A percentile compares a stretch with the other conserved stretches of the same genome.
Evolutionary conservation across 2,888 invertebrate genomes (phyloP).

Genomic region (Xestia xanthographa): DNA sequence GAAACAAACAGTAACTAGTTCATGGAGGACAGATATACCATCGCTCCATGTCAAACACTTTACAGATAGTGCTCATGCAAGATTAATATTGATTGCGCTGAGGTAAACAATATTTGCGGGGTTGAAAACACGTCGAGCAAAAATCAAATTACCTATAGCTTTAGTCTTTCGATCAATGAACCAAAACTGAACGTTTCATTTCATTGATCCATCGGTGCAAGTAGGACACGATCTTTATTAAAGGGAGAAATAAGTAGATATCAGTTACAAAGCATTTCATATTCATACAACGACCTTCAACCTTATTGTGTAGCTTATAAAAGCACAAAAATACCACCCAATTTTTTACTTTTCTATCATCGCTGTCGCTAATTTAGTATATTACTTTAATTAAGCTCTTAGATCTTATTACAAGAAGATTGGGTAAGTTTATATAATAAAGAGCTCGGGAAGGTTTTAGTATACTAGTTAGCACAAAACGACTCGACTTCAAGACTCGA

Average conservation of each 20-base stretch:
- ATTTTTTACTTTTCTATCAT: not conserved
- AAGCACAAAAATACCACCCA: no score
- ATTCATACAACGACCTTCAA: not conserved
- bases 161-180: not conserved
- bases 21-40: no score
- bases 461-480: not conserved
- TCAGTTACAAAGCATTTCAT: not conserved
- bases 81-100: not conserved
- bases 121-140: no score
- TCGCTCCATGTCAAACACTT: no score
- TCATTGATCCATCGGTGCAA: not conserved
- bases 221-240: not conserved
- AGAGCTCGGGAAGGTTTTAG: not conserved
- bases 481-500: no score
- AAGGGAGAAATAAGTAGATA: not conserved
- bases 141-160: no score
- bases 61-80: no score
- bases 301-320: not conserved
- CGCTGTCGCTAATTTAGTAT: not conserved
- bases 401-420: not conserved
- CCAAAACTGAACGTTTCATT: not conserved
- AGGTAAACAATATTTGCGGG: not conserved
- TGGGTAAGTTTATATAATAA: not conserved
- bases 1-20: no score
- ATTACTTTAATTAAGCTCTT: not conserved